A percentile compares a stretch with the other conserved stretches of the same genome.
Conservation (phyloP, 2,888 invertebrate species). For the Tipula confusa region DNA sequence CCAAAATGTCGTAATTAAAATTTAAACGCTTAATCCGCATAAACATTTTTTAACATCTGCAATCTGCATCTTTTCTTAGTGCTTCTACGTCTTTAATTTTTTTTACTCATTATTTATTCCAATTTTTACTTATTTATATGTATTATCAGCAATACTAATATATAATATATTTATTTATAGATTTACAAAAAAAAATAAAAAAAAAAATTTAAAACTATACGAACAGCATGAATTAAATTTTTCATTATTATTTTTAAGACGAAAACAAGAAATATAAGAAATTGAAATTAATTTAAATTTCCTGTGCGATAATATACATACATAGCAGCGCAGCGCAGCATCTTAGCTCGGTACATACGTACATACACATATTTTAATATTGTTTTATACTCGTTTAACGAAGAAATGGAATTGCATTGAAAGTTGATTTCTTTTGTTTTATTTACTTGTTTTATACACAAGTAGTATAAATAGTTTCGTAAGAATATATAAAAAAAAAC, state of each 20-base stretch:
- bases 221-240: background rate
- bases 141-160: background rate
- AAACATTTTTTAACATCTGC: too few relatives aligned
- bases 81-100: too few relatives aligned
- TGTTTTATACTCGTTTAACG: background rate
- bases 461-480: too few relatives aligned
- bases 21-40: too few relatives aligned
- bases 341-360: background rate
- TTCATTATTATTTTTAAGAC: background rate
- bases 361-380: background rate
- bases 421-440: background rate
- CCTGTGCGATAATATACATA: background rate
- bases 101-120: too few relatives aligned
- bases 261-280: background rate
- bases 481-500: too few relatives aligned
- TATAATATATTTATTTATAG: background rate
- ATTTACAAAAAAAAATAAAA: background rate
- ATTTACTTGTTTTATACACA: too few relatives aligned
- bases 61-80: too few relatives aligned
- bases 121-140: too few relatives aligned
- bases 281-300: constrained; percentile 1
- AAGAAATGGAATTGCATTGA: background rate
- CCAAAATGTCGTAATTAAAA: too few relatives aligned
- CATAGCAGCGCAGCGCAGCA: background rate
- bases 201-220: too few relatives aligned